A percentile compares a stretch with the other conserved stretches of the same genome.
Conservation (phyloP, 2,888 invertebrate genomes). For the Drosophila glabriapex region DNA sequence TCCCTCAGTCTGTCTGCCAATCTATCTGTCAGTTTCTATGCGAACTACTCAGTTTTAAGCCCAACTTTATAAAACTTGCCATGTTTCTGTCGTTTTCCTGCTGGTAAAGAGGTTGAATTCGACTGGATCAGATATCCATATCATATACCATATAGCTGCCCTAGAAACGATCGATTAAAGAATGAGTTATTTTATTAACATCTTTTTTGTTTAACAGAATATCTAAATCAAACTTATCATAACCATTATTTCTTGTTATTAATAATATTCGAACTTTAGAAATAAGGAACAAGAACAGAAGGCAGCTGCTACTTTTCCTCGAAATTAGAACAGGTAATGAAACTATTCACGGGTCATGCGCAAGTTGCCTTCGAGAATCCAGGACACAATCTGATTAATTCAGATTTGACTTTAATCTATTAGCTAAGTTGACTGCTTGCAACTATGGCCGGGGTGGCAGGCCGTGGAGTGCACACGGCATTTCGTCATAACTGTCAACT, state of each 20-base stretch:
- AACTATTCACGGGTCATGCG: not conserved
- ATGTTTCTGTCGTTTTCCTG: fast-evolving
- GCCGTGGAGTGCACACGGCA: constrained; percentile 45
- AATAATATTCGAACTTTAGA: too few species aligned
- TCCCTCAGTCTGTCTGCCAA: not conserved
- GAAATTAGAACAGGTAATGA: not conserved
- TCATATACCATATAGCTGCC: not conserved
- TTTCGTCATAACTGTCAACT: constrained; percentile 75
- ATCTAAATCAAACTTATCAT: too few species aligned
- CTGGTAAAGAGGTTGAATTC: fast-evolving
- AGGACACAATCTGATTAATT: constrained; percentile 2
- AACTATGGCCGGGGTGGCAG: not conserved
- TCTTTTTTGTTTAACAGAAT: not conserved
- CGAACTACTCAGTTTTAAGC: not conserved
- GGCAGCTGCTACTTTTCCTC: not conserved
- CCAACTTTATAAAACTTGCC: not conserved
- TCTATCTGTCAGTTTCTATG: not conserved
- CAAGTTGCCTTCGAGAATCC: not conserved
- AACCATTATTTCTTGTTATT: too few species aligned
- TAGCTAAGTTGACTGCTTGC: not conserved
- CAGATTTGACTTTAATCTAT: constrained; percentile 1
- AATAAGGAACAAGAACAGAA: too few species aligned
- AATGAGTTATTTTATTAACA: not conserved
- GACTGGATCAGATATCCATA: not conserved
- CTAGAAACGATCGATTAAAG: not conserved